A percentile compares a stretch with the other conserved stretches of the same genome.
These are phyloP conservation scores for Molossus alvarezi DNA, from an alignment of 2,797 vertebrate species.

Conservation along the genomic window DNA sequence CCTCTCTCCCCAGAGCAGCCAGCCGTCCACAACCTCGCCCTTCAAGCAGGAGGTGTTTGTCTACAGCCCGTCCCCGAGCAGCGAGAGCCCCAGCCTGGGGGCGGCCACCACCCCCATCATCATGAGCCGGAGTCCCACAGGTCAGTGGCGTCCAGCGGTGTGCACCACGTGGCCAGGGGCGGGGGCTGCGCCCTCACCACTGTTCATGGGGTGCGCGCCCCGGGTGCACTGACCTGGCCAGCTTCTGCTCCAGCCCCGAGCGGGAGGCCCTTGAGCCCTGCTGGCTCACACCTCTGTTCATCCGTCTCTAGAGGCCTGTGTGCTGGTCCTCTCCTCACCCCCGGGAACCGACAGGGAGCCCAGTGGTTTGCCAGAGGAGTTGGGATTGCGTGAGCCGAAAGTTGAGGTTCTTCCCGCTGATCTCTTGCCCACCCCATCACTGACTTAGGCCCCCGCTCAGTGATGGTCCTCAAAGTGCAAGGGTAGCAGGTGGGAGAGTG, in stretches of 20 bases:
- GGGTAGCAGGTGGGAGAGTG: neutral
- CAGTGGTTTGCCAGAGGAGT: neutral
- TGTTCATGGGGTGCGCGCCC: neutral
- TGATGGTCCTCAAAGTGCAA: fast-evolving
- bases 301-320: too few species aligned
- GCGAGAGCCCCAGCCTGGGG: slow-evolving; percentile 91
- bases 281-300: fast-evolving
- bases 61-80: slow-evolving; percentile 93
- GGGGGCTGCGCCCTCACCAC: neutral
- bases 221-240: fast-evolving
- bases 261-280: neutral
- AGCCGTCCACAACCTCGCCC: slow-evolving; percentile 92
- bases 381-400: neutral
- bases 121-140: slow-evolving; percentile 97
- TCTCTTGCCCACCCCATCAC: fast-evolving
- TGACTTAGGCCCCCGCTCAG: fast-evolving
- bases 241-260: fast-evolving
- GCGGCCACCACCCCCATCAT: slow-evolving; percentile 93
- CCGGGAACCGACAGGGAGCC: neutral
- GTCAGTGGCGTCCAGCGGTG: slow-evolving; percentile 83
- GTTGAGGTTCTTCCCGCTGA: neutral
- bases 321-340: neutral
- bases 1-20: slow-evolving; percentile 91
- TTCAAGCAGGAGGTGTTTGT: slow-evolving; percentile 93
- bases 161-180: fast-evolving